Evolutionary conservation across 1,140 invertebrate species (phyloP), one percentile per base, ranked within the genome.

Genomic region (Galendromus occidentalis): DNA sequence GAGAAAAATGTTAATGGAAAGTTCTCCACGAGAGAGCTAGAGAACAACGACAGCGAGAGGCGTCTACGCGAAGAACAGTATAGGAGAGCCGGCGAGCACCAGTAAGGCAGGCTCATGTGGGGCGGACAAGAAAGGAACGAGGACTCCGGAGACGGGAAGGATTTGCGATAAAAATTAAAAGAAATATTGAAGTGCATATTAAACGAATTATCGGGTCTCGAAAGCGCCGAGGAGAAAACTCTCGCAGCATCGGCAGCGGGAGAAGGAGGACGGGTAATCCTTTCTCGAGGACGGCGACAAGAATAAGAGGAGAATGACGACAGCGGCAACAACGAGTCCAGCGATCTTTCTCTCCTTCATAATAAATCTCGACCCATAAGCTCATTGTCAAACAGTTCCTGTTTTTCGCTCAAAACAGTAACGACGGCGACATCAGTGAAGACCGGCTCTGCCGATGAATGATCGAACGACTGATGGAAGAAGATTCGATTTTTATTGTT

Each of bases 121-220:
- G 18, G 18, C 18, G 45, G 18, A 47, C 45, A 59, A 33, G 22
- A 59, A 25, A 59, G 51, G 2, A 59, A 59, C 17, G 25, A 25
- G 14, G 25, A 22, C 1, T 59, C 20, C 9, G 33, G 33, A 39
- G 33, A 39, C 33, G 33, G 51, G 51, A 59, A 59, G 51, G 51
- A 25, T 59, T 59, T 59, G 51, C 51, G 51, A 59, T 59, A 59
- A 59, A 59, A 59, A 59, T 59, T 59, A 59, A 59, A 59, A 59
- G 51, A 59, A 59, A 59, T 59, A 59, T 59, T 59, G 51, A 59
- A 59, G 51, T 59, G 51, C 51, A 59, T 59, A 59, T 59, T 59
- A 59, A 59, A 59, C 51, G 51, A 59, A 59, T 59, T 59, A 59
- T 59, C 51, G 51, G 51, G 12, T 59, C 51, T 59, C 25, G 51